Evolutionary conservation across 2,888 invertebrate species (phyloP), one percentile per base, ranked within the genome.

Genomic region (Drosophila nigritarsus): DNA sequence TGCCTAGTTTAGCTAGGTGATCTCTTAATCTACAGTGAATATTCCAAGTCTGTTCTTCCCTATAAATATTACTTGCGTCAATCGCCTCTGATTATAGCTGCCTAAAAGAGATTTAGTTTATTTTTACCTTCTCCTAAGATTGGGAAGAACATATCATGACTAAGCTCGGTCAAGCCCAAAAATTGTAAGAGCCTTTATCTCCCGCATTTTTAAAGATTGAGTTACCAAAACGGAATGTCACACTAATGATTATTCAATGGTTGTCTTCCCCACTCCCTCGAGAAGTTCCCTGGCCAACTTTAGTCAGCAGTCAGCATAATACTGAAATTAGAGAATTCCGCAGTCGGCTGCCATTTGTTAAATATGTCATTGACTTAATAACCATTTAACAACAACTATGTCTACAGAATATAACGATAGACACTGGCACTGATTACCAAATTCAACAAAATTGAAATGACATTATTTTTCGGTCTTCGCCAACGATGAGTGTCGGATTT

Each of bases 391-490:
- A 56, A 15, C 20, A 42, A 29, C 1, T 42, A 15, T 42, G 9
- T 32, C 11, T 6, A 32, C 6, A 42, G 40, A 29, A 40, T 29
- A 56, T 11, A 20, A 9, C 13, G 27, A 4, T n/a, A 51, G 20
- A 2, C 36, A 15, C 42, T 15, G 9, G 8, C 29, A 67, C 13
- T 48, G 45, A 48, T 53, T 48, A 58, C 53, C 32, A 53, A 58
- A 27, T 29, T 29, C 32, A 59, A 68, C 20, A 30, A 45, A 53
- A 30, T 48, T 55, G 9, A 65, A 59, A 49, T 54, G 38, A 68
- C 42, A 62, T 27, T 42, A 50, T 61, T 62, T 62, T 68, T 51
- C 55, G 45, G 49, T 50, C 29, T 40, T 20, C 51, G 13, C 40
- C 29, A 58, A 42, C 42, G 51, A 38, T 58, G 50, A 32, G 15